Base-by-base conservation (phyloP, 2,888 invertebrate genomes). In the Criorhina ranunculi region DNA sequence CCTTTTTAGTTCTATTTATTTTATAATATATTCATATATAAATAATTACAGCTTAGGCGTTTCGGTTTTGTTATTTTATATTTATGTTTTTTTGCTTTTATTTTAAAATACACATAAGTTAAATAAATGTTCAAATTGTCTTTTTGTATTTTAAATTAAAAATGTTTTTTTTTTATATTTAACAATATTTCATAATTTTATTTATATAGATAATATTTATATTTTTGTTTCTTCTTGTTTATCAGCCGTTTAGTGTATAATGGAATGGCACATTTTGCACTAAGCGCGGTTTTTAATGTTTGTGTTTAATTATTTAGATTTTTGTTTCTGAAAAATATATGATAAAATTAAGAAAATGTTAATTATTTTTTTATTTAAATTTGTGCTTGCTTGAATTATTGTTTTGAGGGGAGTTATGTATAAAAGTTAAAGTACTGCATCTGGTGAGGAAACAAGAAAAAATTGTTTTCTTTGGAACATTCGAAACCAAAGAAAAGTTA, bases 1-100 rank as follows among this genome's bases (percentile, higher is more conserved):
- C 42, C 51, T 33, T 42, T 66, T 53, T 33, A 37, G 46, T 72
- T 83, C 62, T 82, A 51, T 44, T 77, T 40, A 44, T 66, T 62
- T 49, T 72, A 64, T 79, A 79, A 70, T 85, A 60, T 82, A 80
- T 85, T 70, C 66, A 85, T 85, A 85, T 85, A 66, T 85, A 85
- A 85, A 85, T 85, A 85, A 73, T 80, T 80, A 80, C 76, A 85
- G 85, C 85, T 76, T 85, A 85, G 85, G 85, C 85, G 79, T 85
- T 80, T 75, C 75, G 85, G 85, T 80, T 80, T 78, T 72, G 24
- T 77, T 9, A 17, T 72, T 66, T 40, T 59, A 37, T 55, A 57
- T 42, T 40, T 40, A 9, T 72, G 53, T 9, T 37, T 44, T 64
- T 66, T 59, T 31, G 24, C 19, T 51, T 64, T 62, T 33, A n/a